Percentiles rank a stretch among this genome's conserved stretches.
phyloP scores from a whole-genome alignment of 1,140 invertebrate species.

The Sitodiplosis mosellana region DNA sequence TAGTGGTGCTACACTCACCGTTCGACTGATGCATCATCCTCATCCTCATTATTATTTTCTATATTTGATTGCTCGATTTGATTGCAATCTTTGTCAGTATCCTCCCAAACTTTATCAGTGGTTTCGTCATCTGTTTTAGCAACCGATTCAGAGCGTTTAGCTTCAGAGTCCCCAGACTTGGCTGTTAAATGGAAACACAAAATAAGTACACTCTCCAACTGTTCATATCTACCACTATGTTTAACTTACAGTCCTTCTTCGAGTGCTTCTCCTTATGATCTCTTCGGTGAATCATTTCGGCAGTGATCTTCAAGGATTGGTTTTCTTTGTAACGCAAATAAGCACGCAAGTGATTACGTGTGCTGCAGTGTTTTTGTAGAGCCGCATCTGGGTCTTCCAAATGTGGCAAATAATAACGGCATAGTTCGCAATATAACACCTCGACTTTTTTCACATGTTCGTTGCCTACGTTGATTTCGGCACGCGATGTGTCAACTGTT shows the following conservation, averaged over 20 bases:
- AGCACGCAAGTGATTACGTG: conserved; percentile 46
- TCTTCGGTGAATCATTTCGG: conserved; percentile 37
- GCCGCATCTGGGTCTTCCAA: conserved; percentile 39
- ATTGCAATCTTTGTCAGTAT: conserved; percentile 54
- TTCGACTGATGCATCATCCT: conserved; percentile 44
- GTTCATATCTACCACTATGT: conserved; percentile 39
- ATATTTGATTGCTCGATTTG: conserved; percentile 41
- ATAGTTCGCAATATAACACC: conserved; percentile 51
- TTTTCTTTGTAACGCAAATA: conserved; percentile 56
- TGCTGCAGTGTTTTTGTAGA: conserved; percentile 46
- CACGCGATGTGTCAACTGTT: conserved; percentile 34
- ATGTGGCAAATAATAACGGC: conserved; percentile 47
- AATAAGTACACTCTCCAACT: conserved; percentile 37
- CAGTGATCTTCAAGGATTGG: conserved; percentile 41
- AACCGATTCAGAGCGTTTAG: conserved; percentile 8
- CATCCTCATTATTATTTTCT: conserved; percentile 43
- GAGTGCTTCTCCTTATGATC: conserved; percentile 31
- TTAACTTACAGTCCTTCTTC: conserved; percentile 16
- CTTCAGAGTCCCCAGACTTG: conserved; percentile 6
- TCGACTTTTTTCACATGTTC: conserved; percentile 58
- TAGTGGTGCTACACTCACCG: no score
- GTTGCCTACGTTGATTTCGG: conserved; percentile 52
- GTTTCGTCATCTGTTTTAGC: conserved; percentile 19
- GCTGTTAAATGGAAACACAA: conserved; percentile 1
- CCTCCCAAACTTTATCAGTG: conserved; percentile 50